These are phyloP conservation scores for Adoxophyes honmai DNA, from an alignment of 1,140 invertebrate species.

Conservation along the genomic window DNA sequence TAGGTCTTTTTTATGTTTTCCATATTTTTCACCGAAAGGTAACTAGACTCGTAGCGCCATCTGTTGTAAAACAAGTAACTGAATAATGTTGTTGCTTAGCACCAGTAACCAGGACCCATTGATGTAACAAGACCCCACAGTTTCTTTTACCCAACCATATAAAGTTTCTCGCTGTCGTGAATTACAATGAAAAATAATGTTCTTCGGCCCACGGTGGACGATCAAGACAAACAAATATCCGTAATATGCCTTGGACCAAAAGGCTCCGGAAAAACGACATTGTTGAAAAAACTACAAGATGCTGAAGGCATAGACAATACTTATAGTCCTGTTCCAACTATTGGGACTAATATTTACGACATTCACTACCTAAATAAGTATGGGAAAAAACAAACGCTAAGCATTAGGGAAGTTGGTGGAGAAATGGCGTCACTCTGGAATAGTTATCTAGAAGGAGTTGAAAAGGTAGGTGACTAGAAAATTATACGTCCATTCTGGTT, in stretches of 20 bases:
- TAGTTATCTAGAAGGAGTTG: conserved; percentile 82
- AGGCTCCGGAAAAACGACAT: conserved; percentile 88
- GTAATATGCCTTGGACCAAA: conserved; percentile 86
- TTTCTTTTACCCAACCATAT: neutral
- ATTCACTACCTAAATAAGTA: conserved; percentile 77
- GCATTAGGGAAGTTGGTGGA: conserved; percentile 84
- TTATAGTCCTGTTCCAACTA: conserved; percentile 85
- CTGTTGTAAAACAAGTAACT: too few relatives aligned
- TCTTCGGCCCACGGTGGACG: conserved; percentile 42
- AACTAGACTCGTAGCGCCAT: too few relatives aligned
- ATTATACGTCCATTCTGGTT: too few relatives aligned
- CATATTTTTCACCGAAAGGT: neutral
- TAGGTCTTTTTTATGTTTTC: too few relatives aligned
- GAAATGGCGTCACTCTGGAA: conserved; percentile 88
- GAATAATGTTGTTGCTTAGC: too few relatives aligned
- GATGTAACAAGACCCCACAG: neutral
- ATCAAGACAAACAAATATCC: conserved; percentile 66
- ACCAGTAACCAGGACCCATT: too few relatives aligned
- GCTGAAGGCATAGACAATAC: conserved; percentile 82
- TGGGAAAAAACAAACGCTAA: conserved; percentile 65
- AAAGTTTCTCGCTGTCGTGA: neutral
- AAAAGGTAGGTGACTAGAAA: conserved; percentile 78
- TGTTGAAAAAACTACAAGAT: conserved; percentile 85
- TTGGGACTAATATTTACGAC: conserved; percentile 86
- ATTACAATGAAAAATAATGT: conserved; percentile 2